Evolutionary conservation across 2,113 vertebrate genomes (phyloP), one percentile per base, ranked within the genome.

Genomic region (Dromaius novaehollandiae): DNA sequence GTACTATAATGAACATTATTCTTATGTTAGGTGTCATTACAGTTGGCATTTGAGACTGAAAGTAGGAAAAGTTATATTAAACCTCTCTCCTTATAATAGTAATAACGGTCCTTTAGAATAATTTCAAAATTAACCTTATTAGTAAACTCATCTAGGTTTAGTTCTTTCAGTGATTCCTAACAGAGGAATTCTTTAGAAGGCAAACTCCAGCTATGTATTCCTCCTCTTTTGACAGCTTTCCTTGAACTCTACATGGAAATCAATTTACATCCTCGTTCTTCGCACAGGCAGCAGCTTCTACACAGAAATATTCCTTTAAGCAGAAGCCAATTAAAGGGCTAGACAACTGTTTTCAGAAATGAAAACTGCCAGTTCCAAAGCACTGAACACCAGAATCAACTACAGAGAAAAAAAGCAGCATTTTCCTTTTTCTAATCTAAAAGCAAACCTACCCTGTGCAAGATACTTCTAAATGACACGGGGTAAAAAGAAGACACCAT

Each of bases 81-180:
- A 79, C 25, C 65, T 81, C 56, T 77, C 51, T 80, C 65, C 56
- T 86, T 94, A 94, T 86, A 86, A 81, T 71, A 90, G 61, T 55
- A 87, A 90, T 94, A 93, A 60, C 34, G 94, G 90, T 69, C 22
- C 20, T 92, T 87, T 94, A 89, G 90, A 97, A 90, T 89, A 94
- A 83, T 93, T 96, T 95, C 90, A 18, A 63, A 89, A 96, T 95
- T 95, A 93, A 82, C 68, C 69, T 91, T 95, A 90, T 96, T 96
- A 95, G 91, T 96, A 96, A 95, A 92, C 30, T 76, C 60, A 63
- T 94, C 78, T 82, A 81, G 15, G 9, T 93, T 93, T 87, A 87
- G 82, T 77, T 86, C 86, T 87, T 90, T 65, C 73, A 24, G 24
- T 70, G 34, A 77, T 68, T 92, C 80, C 77, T 63, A 88, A 74